Base-by-base conservation (phyloP, 2,797 vertebrate species). In the Diglossa cyanea region DNA sequence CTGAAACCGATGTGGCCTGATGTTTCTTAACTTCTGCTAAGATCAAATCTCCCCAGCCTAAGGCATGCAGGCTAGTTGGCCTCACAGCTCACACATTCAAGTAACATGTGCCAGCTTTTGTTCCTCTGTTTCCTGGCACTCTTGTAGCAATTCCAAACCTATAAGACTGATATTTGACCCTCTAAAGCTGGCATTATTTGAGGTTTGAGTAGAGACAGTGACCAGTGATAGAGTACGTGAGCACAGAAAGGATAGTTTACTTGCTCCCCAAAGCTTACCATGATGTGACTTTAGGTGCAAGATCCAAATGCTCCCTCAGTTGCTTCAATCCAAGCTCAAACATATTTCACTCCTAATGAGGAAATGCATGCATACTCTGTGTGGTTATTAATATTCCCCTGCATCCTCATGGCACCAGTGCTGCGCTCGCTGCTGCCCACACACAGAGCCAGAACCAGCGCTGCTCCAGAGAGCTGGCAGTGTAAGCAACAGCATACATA, bases 41-140 rank as follows among this genome's bases (percentile, higher is more conserved):
- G 39, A 55, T 65, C 55, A 62, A 63, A 66, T 84, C 35, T 63
- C 26, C 79, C 50, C 10, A 28, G 3, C 48, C 12, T 7, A 11
- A 71, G 37, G 12, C 17, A 50, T 53, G 33, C 7, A 65, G 47
- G 24, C 15, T 86, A 20, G 30, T 42, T 53, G 44, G 20, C 40
- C 25, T 75, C 35, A 40, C 35, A 58, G 47, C 17, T 93, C 88
- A 74, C 55, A 65, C 79, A 35, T 68, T 62, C 62, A 47, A 70
- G 33, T 25, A 39, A 47, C 8, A 9, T 6, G 8, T 76, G 83
- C 77, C 63, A 88, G 62, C 50, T 94, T 62, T 66, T 61, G 35
- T 91, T 91, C 75, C 81, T 80, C 73, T 83, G 31, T 70, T 95
- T 96, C 80, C 67, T 93, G 85, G 54, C 55, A 78, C 62, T 33